Percentiles rank a stretch among this genome's conserved stretches.
These are phyloP conservation scores for Petrophora chlorosata DNA, from an alignment of 2,888 invertebrate species.

Conservation along the genomic window DNA sequence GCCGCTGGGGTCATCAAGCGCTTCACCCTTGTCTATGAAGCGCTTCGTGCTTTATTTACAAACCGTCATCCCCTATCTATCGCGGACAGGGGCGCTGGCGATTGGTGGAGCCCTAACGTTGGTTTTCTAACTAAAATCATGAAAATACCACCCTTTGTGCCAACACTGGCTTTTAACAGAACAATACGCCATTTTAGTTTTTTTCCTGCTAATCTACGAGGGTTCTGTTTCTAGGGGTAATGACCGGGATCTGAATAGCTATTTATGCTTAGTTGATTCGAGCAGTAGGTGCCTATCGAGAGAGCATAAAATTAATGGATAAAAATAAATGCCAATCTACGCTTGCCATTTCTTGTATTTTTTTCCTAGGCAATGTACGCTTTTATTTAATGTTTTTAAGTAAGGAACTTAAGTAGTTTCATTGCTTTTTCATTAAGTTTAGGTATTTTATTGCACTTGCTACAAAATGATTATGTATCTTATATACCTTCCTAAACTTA, in stretches of 20 bases:
- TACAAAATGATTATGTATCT: no score
- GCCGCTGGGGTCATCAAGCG: constrained; percentile 5
- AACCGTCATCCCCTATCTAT: constrained; percentile 72
- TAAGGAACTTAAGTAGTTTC: no score
- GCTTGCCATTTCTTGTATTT: neutral
- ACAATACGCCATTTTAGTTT: constrained; percentile 74
- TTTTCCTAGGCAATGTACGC: neutral
- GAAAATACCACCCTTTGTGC: constrained; percentile 71
- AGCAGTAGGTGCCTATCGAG: constrained; percentile 11
- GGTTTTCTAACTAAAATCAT: constrained; percentile 68
- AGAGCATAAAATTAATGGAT: constrained; percentile 2
- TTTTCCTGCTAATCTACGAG: constrained; percentile 69
- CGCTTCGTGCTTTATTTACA: constrained; percentile 60
- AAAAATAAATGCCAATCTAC: neutral
- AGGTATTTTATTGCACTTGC: no score
- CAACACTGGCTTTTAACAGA: constrained; percentile 66
- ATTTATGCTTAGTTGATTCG: constrained; percentile 44
- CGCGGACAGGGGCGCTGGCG: constrained; percentile 53
- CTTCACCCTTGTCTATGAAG: constrained; percentile 59
- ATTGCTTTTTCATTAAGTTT: no score
- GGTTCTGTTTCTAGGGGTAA: constrained; percentile 64
- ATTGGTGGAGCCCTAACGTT: constrained; percentile 63
- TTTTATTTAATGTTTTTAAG: neutral
- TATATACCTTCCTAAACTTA: no score
- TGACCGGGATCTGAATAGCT: constrained; percentile 57